These are phyloP conservation scores for Phengaris arion DNA, from an alignment of 2,888 invertebrate species.

Conservation along the genomic window DNA sequence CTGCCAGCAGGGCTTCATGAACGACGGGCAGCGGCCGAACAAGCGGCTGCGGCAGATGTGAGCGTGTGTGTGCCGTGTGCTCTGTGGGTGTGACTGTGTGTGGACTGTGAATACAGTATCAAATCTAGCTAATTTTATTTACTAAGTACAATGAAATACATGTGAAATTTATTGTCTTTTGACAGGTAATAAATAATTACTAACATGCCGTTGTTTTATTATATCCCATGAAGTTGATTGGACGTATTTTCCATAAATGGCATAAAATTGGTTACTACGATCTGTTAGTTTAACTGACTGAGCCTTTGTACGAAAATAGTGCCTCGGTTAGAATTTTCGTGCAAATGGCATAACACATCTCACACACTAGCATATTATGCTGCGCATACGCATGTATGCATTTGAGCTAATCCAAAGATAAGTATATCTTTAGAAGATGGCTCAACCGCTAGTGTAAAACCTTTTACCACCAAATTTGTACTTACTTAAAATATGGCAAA, in stretches of 20 bases:
- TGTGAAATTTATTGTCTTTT: conserved; percentile 74
- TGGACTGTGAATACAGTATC: conserved; percentile 56
- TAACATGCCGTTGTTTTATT: conserved; percentile 50
- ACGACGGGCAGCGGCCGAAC: conserved; percentile 76
- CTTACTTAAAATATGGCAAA: no score
- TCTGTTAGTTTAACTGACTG: no score
- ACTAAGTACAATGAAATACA: conserved; percentile 75
- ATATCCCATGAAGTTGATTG: not conserved
- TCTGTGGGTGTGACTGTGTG: conserved; percentile 58
- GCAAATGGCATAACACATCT: no score
- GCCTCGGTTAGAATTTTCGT: not conserved
- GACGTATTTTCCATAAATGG: not conserved
- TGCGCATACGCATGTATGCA: no score
- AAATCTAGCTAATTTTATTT: conserved; percentile 78
- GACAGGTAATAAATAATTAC: conserved; percentile 77
- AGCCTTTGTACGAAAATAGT: no score
- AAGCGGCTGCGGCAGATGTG: conserved; percentile 74
- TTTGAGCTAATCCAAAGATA: no score
- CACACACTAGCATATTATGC: no score
- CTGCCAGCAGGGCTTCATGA: conserved; percentile 67
- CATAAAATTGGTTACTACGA: not conserved
- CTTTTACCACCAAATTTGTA: no score
- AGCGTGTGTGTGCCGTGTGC: conserved; percentile 44
- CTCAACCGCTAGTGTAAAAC: no score
- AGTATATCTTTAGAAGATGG: no score